phyloP scores from a whole-genome alignment of 2,797 vertebrate species.

The Benthosema pterotum region DNA sequence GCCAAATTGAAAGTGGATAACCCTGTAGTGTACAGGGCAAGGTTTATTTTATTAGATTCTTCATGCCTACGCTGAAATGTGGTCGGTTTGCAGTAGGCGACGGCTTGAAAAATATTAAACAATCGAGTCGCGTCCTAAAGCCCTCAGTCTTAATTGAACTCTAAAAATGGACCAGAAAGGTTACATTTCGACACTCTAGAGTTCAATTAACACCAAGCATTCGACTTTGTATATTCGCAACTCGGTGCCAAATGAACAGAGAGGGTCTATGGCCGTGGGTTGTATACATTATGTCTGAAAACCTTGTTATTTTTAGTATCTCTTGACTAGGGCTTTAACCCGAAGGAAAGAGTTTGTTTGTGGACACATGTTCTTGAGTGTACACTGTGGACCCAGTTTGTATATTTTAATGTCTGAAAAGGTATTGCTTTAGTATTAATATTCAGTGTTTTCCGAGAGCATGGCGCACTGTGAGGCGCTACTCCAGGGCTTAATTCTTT shows the following conservation, averaged over 20 bases:
- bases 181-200: no score
- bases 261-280: conserved; percentile 53
- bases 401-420: conserved; percentile 71
- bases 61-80: no score
- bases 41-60: no score
- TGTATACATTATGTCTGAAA: conserved; percentile 69
- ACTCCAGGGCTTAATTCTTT: conserved; percentile 4
- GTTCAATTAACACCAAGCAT: no score
- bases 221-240: background rate
- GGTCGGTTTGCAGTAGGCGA: background rate
- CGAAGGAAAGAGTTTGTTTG: conserved; percentile 62
- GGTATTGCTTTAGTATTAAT: conserved; percentile 14
- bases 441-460: conserved; percentile 5
- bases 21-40: no score
- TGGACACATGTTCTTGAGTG: conserved; percentile 42
- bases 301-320: conserved; percentile 49
- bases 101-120: conserved; percentile 9
- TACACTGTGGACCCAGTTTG: conserved; percentile 39
- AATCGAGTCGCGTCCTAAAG: conserved; percentile 9
- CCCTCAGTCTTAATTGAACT: no score
- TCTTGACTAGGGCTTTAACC: conserved; percentile 24
- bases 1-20: no score
- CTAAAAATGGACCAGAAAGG: no score
- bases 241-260: conserved; percentile 51
- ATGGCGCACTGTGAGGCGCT: background rate